phyloP scores from a whole-genome alignment of 2,113 vertebrate genomes.

The Alces alces region DNA sequence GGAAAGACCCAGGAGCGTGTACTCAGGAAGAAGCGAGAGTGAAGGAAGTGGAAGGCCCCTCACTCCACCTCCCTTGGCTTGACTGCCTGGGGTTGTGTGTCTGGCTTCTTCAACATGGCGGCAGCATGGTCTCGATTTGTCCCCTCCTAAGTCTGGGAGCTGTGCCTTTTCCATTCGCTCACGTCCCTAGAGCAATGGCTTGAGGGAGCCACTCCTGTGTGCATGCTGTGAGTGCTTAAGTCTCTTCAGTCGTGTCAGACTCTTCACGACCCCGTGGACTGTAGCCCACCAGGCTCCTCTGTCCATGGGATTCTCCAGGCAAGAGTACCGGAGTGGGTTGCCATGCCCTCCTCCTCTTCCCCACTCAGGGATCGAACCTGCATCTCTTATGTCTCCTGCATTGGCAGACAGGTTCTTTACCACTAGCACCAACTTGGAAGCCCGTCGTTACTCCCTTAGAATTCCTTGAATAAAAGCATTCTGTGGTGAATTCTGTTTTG shows the following conservation, averaged over 20 bases:
- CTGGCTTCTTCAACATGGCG: neutral
- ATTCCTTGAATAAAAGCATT: neutral
- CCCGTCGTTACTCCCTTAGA: neutral
- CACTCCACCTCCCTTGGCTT: neutral
- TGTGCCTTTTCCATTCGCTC: neutral
- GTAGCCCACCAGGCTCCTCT: neutral
- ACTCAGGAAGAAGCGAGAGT: neutral
- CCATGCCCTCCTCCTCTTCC: neutral
- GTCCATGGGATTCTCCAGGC: neutral
- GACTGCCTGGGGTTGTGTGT: neutral
- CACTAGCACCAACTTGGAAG: neutral
- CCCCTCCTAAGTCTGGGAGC: neutral
- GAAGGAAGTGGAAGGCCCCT: neutral
- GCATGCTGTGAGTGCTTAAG: neutral
- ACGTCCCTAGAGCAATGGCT: neutral
- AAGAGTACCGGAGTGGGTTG: neutral
- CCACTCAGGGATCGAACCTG: neutral
- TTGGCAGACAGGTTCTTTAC: neutral
- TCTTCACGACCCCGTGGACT: neutral
- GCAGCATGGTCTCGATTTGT: rapidly evolving
- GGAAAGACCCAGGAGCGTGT: neutral
- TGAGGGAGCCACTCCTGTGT: neutral
- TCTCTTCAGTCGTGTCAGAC: neutral
- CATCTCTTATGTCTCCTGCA: neutral
- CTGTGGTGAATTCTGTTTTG: neutral